These are phyloP conservation scores for Sciurus vulgaris DNA, from an alignment of 2,797 vertebrate genomes.

Conservation along the genomic window DNA sequence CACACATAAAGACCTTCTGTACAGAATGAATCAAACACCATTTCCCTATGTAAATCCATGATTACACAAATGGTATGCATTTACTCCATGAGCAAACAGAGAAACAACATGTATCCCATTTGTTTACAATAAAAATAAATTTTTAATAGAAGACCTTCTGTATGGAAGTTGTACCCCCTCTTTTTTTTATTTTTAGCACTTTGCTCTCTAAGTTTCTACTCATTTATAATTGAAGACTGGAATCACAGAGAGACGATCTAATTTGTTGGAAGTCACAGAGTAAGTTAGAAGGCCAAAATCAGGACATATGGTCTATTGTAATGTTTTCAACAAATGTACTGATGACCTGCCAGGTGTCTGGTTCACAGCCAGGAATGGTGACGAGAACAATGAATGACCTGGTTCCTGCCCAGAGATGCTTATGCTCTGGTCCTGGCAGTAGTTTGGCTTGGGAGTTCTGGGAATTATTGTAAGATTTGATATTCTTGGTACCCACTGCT, in stretches of 20 bases:
- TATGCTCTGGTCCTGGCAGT: background rate
- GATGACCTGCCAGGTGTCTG: background rate
- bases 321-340: background rate
- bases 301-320: background rate
- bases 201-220: background rate
- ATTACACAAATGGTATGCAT: no score
- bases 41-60: no score
- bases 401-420: background rate
- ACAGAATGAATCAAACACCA: no score
- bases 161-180: background rate
- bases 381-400: background rate
- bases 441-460: background rate
- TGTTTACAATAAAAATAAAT: no score
- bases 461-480: conserved; percentile 26
- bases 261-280: conserved; percentile 50
- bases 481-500: background rate
- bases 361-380: background rate
- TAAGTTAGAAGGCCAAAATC: background rate
- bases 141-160: background rate
- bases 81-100: no score
- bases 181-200: background rate
- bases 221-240: background rate
- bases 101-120: no score
- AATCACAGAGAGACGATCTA: background rate
- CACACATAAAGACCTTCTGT: background rate